phyloP scores from a whole-genome alignment of 2,797 vertebrate genomes.

The Spatula versicolor region DNA sequence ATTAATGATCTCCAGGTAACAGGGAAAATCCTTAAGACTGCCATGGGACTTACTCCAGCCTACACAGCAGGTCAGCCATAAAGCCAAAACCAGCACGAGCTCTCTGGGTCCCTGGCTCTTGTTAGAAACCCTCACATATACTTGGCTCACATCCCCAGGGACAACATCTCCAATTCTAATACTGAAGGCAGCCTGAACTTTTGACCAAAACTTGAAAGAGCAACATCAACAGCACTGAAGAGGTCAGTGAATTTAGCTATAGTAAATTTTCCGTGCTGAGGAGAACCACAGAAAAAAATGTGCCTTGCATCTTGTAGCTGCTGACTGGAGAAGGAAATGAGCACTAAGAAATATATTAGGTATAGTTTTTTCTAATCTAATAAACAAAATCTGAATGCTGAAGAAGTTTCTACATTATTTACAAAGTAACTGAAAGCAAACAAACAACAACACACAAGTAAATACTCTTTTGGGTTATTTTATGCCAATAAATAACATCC shows the following conservation, averaged over 20 bases:
- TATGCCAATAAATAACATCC: background rate
- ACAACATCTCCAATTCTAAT: background rate
- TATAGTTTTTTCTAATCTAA: background rate
- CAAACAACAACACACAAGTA: background rate
- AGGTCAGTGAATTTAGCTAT: fast-evolving
- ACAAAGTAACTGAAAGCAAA: background rate
- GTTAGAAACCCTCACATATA: background rate
- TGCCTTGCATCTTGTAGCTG: background rate
- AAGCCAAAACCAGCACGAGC: background rate
- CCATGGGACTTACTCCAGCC: background rate
- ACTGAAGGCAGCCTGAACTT: background rate
- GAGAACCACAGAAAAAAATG: background rate
- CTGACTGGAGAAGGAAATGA: background rate
- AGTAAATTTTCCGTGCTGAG: background rate
- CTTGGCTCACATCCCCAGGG: background rate
- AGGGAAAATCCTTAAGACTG: background rate
- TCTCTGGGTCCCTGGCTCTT: background rate
- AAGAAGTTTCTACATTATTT: background rate
- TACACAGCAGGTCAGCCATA: background rate
- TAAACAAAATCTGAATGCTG: background rate
- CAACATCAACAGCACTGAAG: background rate
- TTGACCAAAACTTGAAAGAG: background rate
- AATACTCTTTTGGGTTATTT: background rate
- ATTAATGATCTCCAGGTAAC: background rate
- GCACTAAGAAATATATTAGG: fast-evolving